Evolutionary conservation across 1,140 invertebrate genomes (phyloP).

Genomic region (Ips nitidus): DNA sequence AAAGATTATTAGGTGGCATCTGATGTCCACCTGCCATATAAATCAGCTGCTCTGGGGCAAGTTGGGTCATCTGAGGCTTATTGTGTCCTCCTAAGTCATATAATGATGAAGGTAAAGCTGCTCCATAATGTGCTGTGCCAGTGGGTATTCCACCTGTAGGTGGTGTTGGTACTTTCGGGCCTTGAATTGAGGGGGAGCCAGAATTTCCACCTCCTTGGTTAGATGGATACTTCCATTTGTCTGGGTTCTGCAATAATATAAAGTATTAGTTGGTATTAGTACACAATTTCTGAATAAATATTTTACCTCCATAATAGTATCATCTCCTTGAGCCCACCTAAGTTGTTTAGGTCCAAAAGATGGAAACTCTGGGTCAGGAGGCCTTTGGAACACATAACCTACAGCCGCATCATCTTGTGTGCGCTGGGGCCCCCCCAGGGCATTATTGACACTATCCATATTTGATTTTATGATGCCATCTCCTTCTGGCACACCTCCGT

Average conservation of each 20-base stretch:
- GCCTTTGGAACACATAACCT: constrained; percentile 83
- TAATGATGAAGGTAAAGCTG: constrained; percentile 54
- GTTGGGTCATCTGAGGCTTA: constrained; percentile 55
- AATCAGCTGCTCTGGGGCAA: constrained; percentile 64
- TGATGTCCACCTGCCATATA: constrained; percentile 62
- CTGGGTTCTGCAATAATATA: constrained; percentile 63
- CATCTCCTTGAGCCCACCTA: constrained; percentile 77
- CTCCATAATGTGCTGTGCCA: constrained; percentile 59
- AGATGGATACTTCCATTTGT: constrained; percentile 66
- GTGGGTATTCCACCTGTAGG: constrained; percentile 62
- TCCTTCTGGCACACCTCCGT: constrained; percentile 40
- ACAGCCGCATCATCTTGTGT: constrained; percentile 78
- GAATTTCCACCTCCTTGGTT: constrained; percentile 34
- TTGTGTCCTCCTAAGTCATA: constrained; percentile 56
- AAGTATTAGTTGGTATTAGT: neutral
- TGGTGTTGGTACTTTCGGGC: constrained; percentile 56
- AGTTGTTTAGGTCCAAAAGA: constrained; percentile 69
- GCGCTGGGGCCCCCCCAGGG: constrained; percentile 44
- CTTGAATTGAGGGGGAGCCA: constrained; percentile 29
- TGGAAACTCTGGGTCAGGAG: constrained; percentile 73
- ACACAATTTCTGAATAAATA: neutral
- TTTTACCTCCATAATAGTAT: constrained; percentile 75
- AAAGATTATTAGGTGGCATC: constrained; percentile 57
- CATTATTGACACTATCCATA: constrained; percentile 44
- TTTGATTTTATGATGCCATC: constrained; percentile 49